phyloP scores from a whole-genome alignment of 1,140 invertebrate genomes.

The Saxidomus purpurata region DNA sequence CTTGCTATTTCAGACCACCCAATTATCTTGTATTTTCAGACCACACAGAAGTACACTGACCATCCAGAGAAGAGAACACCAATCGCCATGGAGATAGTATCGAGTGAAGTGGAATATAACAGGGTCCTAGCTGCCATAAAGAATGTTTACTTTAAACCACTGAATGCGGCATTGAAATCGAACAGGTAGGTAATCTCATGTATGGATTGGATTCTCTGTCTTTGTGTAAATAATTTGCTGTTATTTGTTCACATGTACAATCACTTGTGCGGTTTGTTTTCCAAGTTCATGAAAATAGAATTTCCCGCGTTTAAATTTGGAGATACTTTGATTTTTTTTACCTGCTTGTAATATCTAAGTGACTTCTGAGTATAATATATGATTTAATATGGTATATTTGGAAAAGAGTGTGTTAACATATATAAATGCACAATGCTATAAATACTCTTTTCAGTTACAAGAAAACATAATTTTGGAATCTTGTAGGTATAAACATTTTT shows the following conservation, averaged over 20 bases:
- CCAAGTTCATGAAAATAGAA: neutral
- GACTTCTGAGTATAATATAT: too few species aligned
- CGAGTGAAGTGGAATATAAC: conserved; percentile 80
- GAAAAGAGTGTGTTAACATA: too few species aligned
- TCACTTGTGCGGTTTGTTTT: neutral
- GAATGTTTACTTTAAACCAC: conserved; percentile 78
- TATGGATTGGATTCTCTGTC: too few species aligned
- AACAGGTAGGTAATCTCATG: conserved; percentile 74
- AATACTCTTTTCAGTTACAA: too few species aligned
- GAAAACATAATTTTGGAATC: too few species aligned
- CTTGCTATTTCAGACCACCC: too few species aligned
- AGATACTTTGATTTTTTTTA: conserved; percentile 29
- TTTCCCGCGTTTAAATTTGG: neutral
- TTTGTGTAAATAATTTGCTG: neutral
- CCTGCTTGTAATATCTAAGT: too few species aligned
- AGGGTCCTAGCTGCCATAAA: conserved; percentile 74
- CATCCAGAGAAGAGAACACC: conserved; percentile 79
- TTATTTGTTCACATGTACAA: neutral
- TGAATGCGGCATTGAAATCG: conserved; percentile 76
- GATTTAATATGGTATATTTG: too few species aligned
- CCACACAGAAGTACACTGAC: conserved; percentile 67
- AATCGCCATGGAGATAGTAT: conserved; percentile 79
- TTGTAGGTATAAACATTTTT: too few species aligned
- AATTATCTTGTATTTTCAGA: too few species aligned
- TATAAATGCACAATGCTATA: too few species aligned